A percentile compares a stretch with the other conserved stretches of the same genome.
phyloP scores from a whole-genome alignment of 2,113 vertebrate genomes.

The Sander lucioperca region DNA sequence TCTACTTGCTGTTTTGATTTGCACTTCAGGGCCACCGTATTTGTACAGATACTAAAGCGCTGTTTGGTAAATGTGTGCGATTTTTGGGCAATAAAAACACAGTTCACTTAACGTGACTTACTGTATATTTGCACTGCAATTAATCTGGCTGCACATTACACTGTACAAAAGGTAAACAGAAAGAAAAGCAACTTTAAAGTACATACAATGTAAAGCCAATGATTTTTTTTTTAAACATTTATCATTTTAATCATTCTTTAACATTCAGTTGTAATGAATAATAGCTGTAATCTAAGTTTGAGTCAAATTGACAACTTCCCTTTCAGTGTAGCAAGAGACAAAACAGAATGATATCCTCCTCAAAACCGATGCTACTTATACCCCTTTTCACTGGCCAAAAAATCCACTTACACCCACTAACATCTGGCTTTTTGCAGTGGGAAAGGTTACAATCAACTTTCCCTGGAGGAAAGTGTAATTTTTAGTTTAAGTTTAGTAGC shows the following conservation, averaged over 20 bases:
- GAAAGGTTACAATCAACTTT: no score
- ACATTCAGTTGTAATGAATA: neutral
- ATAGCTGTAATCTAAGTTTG: neutral
- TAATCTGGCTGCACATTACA: slow-evolving; percentile 1
- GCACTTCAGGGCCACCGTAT: no score
- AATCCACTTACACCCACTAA: no score
- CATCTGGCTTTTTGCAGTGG: no score
- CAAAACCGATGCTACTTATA: neutral
- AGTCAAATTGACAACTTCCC: neutral
- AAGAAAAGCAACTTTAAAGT: neutral
- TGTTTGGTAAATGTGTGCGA: no score
- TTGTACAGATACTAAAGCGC: no score
- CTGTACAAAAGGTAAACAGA: slow-evolving; percentile 4
- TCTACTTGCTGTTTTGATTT: no score
- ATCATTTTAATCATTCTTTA: neutral
- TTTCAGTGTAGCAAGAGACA: neutral
- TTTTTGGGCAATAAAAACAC: no score
- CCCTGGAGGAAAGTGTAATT: no score
- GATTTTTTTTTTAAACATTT: neutral
- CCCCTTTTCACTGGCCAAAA: no score
- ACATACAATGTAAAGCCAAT: neutral
- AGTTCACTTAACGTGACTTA: neutral
- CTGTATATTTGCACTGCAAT: no score
- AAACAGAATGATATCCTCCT: neutral
- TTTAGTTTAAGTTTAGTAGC: no score